Evolutionary conservation across 2,888 invertebrate genomes (phyloP), one percentile per base, ranked within the genome.

Genomic region (Lepidonotus clava): DNA sequence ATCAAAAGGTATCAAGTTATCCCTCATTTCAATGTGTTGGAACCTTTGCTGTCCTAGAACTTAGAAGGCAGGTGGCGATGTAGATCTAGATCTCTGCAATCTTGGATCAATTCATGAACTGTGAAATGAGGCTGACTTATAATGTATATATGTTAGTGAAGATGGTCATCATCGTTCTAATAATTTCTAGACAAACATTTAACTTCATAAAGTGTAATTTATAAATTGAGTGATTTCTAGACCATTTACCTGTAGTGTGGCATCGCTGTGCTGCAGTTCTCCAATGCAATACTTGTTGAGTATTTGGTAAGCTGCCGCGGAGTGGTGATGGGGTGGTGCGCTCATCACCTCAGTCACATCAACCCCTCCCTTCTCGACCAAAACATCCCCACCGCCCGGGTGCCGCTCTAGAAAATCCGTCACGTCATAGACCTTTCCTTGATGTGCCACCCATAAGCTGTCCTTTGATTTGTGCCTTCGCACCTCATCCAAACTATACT

Each of bases 361-460:
- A 36, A 88, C 88, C 11, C 92, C 92, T 32, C 89, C 90, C 86
- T 91, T 88, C 85, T 91, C 88, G 83, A 88, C 87, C 56, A 93
- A 85, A 28, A 91, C 84, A 83, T 90, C 90, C 46, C 85, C 85
- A 0, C 93, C 93, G 34, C 93, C 93, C 5, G 93, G 93, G 87
- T 93, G 93, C 6, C 90, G 89, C 66, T 90, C 90, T 0, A 89
- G 91, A 76, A 93, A 93, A 32, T 92, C 91, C 34, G 92, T 92
- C 67, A 93, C 90, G 88, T 93, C 92, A 86, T 92, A 93, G 18
- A 92, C 85, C 24, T 76, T 85, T 2, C 71, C 51, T 14, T 53
- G 21, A 36, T 85, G 85, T n/a, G 71, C 53, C 18, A 85, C 41
- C 85, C 85, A 85, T 11, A 85, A 36, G 32, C 71, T 71, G 21